Evolutionary conservation across 2,797 vertebrate genomes (phyloP).

Genomic region (Sebastes umbrosus): DNA sequence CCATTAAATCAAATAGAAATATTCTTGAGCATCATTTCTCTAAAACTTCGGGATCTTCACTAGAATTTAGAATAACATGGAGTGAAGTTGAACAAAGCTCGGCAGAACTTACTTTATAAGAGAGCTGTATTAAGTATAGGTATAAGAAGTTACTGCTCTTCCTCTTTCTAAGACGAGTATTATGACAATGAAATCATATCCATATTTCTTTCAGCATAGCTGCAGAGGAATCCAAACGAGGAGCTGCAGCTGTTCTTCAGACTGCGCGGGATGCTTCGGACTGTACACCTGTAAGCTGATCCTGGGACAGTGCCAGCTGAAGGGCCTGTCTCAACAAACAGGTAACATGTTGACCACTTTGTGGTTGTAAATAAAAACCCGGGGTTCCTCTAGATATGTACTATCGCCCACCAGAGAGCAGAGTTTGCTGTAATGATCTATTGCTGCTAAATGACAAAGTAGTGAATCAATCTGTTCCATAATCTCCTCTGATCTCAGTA

Average conservation of each 20-base stretch:
- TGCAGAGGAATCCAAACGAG: slow-evolving; percentile 38
- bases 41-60: too few species aligned
- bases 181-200: neutral
- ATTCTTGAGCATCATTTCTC: too few species aligned
- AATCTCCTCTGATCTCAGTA: neutral
- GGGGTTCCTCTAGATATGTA: neutral
- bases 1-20: too few species aligned
- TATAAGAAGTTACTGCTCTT: too few species aligned
- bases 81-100: too few species aligned
- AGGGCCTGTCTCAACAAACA: slow-evolving; percentile 51
- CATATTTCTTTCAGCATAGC: slow-evolving; percentile 19
- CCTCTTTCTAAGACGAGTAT: neutral
- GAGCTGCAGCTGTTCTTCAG: slow-evolving; percentile 6
- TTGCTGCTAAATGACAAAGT: neutral
- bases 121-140: too few species aligned
- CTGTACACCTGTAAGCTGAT: slow-evolving; percentile 47
- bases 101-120: too few species aligned
- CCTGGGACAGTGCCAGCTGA: slow-evolving; percentile 42
- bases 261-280: slow-evolving; percentile 53
- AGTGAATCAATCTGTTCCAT: neutral
- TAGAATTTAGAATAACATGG: too few species aligned
- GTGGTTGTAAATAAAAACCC: neutral
- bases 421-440: neutral
- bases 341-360: slow-evolving; percentile 4
- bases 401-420: neutral